Conservation (phyloP, 2,888 invertebrate genomes). For the Pseudeuparius sepicola region DNA sequence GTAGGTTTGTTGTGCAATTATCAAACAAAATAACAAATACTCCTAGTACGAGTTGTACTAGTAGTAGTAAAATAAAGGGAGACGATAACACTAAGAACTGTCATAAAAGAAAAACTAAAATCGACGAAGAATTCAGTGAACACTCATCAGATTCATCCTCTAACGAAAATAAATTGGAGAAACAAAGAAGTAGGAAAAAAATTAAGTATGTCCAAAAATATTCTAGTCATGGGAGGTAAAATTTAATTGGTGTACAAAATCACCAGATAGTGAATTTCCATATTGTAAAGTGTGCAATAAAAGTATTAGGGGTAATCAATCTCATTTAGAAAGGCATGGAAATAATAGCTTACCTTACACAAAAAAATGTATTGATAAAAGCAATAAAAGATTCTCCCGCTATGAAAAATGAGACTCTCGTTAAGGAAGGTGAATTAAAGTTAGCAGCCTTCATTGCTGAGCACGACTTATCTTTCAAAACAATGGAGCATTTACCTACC, state of each 20-base stretch:
- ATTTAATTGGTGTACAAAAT: slow-evolving; percentile 12
- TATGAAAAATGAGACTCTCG: slow-evolving; percentile 4
- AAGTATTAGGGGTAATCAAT: slow-evolving; percentile 4
- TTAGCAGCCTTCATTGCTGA: slow-evolving; percentile 23
- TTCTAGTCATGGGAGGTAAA: slow-evolving; percentile 7
- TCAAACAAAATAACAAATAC: too few relatives aligned
- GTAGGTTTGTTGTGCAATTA: too few relatives aligned
- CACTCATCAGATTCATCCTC: too few relatives aligned
- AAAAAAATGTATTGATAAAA: slow-evolving; percentile 1
- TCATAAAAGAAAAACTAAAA: too few relatives aligned
- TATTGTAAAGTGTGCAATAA: slow-evolving; percentile 11
- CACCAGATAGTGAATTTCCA: slow-evolving; percentile 1
- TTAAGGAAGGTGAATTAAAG: slow-evolving; percentile 20
- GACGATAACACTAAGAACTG: too few relatives aligned
- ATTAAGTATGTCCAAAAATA: too few relatives aligned
- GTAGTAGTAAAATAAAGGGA: too few relatives aligned
- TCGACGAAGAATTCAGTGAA: too few relatives aligned
- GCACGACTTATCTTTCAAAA: slow-evolving; percentile 25
- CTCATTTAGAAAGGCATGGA: slow-evolving; percentile 8
- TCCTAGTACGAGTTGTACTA: too few relatives aligned
- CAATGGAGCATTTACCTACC: slow-evolving; percentile 25
- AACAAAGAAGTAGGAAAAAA: too few relatives aligned
- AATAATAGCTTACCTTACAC: slow-evolving; percentile 1
- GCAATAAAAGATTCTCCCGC: neutral
- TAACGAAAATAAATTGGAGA: too few relatives aligned